Base-by-base conservation (phyloP, 2,888 invertebrate genomes). In the Mesodorylaimus sp. region DNA sequence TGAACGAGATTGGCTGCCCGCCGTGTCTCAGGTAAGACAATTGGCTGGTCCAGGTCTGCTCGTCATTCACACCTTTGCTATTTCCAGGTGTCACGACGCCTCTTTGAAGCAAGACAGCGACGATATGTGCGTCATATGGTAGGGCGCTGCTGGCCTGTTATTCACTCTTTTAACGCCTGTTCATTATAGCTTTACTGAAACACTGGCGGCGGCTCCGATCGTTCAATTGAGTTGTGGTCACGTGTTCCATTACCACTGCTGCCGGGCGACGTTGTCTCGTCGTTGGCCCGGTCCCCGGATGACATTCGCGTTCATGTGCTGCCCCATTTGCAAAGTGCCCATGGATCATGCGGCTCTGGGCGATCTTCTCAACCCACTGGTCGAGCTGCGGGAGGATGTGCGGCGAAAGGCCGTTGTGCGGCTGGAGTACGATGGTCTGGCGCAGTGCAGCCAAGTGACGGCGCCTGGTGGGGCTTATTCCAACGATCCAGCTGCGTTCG, bases 41-140 rank as follows among this genome's bases (percentile, higher is more conserved):
- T 3, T 16, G 50, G 27, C 26, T 21, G 21, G 27, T 10, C 16
- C 16, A 1, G 61, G 61, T 50, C 21, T 42, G n/a, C n/a, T n/a
- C n/a, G n/a, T n/a, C n/a, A 42, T 42, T 21, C 42, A 42, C 42
- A 42, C 42, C 7, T 7, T 21, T 21, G 24, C 10, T 42, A 16
- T 10, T 21, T 38, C 5, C n/a, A 38, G 32, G 24, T 38, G 38
- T 29, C 44, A 48, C 26, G 60, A 63, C 37, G 44, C 52, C 10
- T 53, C 60, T 13, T 73, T 93, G 47, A 80, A 85, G 19, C 95
- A 95, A 69, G 95, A 95, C 68, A 87, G 87, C 0, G 95, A 95
- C 63, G 95, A 95, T 66, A 89, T 95, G 87, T 95, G 95, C 70
- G 93, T 95, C 86, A 87, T 95, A 60, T 95, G 95, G n/a, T n/a